Evolutionary conservation across 2,888 invertebrate genomes (phyloP).

Genomic region (Ochropacha duplaris): DNA sequence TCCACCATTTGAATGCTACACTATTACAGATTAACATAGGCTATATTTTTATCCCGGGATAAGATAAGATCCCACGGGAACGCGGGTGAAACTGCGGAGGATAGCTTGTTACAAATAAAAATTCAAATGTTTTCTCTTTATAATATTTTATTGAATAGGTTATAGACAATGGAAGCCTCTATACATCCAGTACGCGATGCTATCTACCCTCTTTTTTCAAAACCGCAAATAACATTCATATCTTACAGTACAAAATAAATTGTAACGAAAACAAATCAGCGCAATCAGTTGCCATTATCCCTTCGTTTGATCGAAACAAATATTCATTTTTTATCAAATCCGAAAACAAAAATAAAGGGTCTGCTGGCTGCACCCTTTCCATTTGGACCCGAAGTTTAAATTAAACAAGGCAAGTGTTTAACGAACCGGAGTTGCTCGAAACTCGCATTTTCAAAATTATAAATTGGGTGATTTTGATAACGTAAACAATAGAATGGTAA

Average conservation of each 20-base stretch:
- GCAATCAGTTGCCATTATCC: conserved; percentile 43
- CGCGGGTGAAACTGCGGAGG: too few species aligned
- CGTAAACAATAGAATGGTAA: conserved; percentile 3
- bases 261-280: conserved; percentile 23
- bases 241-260: conserved; percentile 23
- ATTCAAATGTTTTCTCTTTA: too few species aligned
- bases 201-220: conserved; percentile 6
- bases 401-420: conserved; percentile 30
- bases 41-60: too few species aligned
- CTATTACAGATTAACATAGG: too few species aligned
- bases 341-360: conserved; percentile 35
- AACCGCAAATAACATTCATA: conserved; percentile 5
- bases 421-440: conserved; percentile 13
- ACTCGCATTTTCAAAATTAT: conserved; percentile 11
- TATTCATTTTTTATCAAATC: conserved; percentile 24
- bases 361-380: conserved; percentile 22
- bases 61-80: too few species aligned
- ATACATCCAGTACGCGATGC: too few species aligned
- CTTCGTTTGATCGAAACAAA: conserved; percentile 43
- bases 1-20: too few species aligned
- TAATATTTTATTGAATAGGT: too few species aligned
- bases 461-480: conserved; percentile 8
- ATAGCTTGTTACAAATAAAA: too few species aligned
- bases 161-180: too few species aligned
- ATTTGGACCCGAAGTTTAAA: conserved; percentile 26